Evolutionary conservation across 2,113 vertebrate species (phyloP), one percentile per base, ranked within the genome.

Genomic region (Picathartes gymnocephalus): DNA sequence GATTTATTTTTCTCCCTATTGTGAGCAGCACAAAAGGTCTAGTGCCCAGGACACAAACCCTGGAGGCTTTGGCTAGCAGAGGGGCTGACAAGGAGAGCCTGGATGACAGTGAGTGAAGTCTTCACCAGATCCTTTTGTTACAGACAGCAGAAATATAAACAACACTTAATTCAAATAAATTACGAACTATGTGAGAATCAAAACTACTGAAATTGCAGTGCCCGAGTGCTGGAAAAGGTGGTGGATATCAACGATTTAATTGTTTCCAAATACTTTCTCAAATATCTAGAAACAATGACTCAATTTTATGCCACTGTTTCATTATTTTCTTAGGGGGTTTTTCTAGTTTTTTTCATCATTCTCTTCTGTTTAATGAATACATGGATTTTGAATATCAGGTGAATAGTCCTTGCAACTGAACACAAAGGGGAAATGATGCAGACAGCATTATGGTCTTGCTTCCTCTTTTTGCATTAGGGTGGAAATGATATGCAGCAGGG

Each of bases 401-500:
- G 92, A 95, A 47, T 12, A 90, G 72, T 90, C 94, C 92, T 81
- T 91, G 74, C 84, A 39, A 51, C 66, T 66, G 77, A 95, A 68
- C 94, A 97, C 97, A 96, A 92, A 80, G 76, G 93, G 95, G 92
- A 96, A 97, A 97, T 53, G 91, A 90, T 91, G 96, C 93, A 47
- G 95, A 76, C 61, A 96, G 94, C 96, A 87, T 78, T 57, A 71
- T 50, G 69, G 90, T 89, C 95, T 86, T 9, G 70, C 83, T 83
- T 89, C 90, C 92, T 95, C 93, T 91, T 82, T 86, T 95, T 90
- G 72, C 95, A 74, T 92, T 90, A 95, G 94, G 92, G 31, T 95
- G 88, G 94, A 97, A 98, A 98, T 98, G 91, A 97, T 95, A 97
- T 97, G 97, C 97, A 97, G 96, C 39, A 86, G 88, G 96, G 97